A percentile compares a stretch with the other conserved stretches of the same genome.
These are phyloP conservation scores for Carassius gibelio DNA, from an alignment of 2,113 vertebrate species.

Conservation along the genomic window DNA sequence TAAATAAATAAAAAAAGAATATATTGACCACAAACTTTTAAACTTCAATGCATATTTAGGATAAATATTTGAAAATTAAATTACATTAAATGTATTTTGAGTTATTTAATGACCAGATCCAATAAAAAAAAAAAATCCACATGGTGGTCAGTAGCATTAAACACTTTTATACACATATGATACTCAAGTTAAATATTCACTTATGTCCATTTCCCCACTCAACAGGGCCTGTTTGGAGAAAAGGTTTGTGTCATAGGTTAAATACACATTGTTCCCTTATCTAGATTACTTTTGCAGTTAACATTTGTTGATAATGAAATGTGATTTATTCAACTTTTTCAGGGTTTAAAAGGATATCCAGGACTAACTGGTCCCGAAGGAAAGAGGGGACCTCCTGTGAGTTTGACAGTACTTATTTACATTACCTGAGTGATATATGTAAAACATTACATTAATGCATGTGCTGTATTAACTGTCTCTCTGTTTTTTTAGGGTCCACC, in stretches of 20 bases:
- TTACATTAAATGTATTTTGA: not conserved
- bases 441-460: not conserved
- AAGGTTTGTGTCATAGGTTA: slow-evolving; percentile 70
- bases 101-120: too few species aligned
- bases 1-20: too few species aligned
- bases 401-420: slow-evolving; percentile 31
- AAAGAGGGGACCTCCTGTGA: slow-evolving; percentile 70
- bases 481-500: slow-evolving; percentile 71
- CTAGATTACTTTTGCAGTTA: not conserved
- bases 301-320: slow-evolving; percentile 3
- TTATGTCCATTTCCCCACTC: slow-evolving; percentile 50
- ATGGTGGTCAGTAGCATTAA: not conserved
- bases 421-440: too few species aligned
- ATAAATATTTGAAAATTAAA: not conserved
- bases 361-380: slow-evolving; percentile 73
- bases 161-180: not conserved
- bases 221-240: slow-evolving; percentile 76
- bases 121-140: not conserved
- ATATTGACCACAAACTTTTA: not conserved
- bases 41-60: not conserved
- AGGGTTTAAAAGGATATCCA: slow-evolving; percentile 78
- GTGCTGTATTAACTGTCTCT: not conserved
- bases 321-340: slow-evolving; percentile 49
- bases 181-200: slow-evolving; percentile 19
- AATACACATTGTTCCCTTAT: not conserved